Percentiles rank a stretch among this genome's conserved stretches.
Evolutionary conservation across 2,888 invertebrate genomes (phyloP).

Genomic region (Alentia gelatinosa): DNA sequence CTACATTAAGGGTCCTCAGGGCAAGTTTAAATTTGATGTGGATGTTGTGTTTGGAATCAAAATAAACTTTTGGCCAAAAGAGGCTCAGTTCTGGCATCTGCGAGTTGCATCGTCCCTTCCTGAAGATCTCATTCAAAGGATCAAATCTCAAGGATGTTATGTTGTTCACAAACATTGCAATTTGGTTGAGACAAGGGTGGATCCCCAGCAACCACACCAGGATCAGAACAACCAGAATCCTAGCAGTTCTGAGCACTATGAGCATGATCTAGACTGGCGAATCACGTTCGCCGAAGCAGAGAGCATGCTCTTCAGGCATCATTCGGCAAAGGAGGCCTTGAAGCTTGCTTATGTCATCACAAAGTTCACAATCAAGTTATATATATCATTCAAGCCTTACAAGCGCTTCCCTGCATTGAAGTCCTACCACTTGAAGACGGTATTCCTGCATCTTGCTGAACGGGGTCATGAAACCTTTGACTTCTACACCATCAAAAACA

Average conservation of each 20-base stretch:
- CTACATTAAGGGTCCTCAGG: neutral
- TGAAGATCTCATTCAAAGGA: neutral
- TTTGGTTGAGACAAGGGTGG: neutral
- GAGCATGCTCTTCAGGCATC: neutral
- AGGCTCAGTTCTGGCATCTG: neutral
- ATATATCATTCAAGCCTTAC: neutral
- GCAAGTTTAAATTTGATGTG: conserved; percentile 1
- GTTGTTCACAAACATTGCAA: conserved; percentile 21
- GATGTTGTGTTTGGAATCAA: conserved; percentile 17
- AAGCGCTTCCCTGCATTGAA: neutral
- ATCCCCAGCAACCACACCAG: no score
- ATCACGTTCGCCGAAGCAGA: conserved; percentile 21
- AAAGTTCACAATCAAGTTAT: neutral
- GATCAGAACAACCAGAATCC: no score
- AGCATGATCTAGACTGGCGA: conserved; percentile 14
- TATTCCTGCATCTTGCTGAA: neutral
- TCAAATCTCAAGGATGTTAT: neutral
- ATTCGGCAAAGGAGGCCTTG: neutral
- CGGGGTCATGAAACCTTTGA: neutral
- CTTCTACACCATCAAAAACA: neutral
- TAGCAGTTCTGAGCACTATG: no score
- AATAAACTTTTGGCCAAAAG: neutral
- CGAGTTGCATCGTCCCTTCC: neutral
- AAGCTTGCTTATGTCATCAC: conserved; percentile 3
- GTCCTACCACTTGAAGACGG: conserved; percentile 9